Evolutionary conservation across 2,888 invertebrate genomes (phyloP).

Genomic region (Cantharis lateralis): DNA sequence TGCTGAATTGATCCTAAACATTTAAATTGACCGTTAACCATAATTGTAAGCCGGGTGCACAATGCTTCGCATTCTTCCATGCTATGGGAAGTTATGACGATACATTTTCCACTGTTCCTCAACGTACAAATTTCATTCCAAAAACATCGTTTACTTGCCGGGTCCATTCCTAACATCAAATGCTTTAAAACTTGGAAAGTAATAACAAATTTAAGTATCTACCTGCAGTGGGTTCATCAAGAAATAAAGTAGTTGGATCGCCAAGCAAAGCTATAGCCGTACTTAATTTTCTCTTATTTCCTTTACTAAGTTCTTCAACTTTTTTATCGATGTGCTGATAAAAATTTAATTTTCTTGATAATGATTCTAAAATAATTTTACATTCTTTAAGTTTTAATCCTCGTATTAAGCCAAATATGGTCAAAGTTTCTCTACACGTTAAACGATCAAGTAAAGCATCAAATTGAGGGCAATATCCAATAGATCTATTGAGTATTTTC

Average conservation of each 20-base stretch:
- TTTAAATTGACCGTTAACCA: constrained; percentile 77
- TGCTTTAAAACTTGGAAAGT: not conserved
- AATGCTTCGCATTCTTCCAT: constrained; percentile 84
- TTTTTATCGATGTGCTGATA: constrained; percentile 50
- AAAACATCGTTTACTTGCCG: constrained; percentile 73
- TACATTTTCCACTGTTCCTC: constrained; percentile 68
- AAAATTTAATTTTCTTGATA: constrained; percentile 48
- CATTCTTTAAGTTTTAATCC: constrained; percentile 46
- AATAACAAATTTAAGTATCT: not conserved
- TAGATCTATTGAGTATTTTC: constrained; percentile 61
- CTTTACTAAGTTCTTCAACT: constrained; percentile 50
- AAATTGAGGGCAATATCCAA: constrained; percentile 61
- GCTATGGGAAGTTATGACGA: constrained; percentile 79
- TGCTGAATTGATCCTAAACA: constrained; percentile 78
- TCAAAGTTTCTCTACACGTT: constrained; percentile 56
- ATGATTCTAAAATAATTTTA: constrained; percentile 35
- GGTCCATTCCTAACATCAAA: constrained; percentile 65
- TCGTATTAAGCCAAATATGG: constrained; percentile 54
- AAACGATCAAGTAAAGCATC: constrained; percentile 57
- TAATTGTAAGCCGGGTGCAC: constrained; percentile 75
- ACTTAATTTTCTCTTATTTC: constrained; percentile 59
- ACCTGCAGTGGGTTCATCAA: constrained; percentile 58
- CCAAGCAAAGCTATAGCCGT: constrained; percentile 58
- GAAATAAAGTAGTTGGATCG: constrained; percentile 55
- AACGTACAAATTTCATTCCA: constrained; percentile 73